A percentile compares a stretch with the other conserved stretches of the same genome.
phyloP scores from a whole-genome alignment of 2,113 vertebrate species.

The Strix uralensis region DNA sequence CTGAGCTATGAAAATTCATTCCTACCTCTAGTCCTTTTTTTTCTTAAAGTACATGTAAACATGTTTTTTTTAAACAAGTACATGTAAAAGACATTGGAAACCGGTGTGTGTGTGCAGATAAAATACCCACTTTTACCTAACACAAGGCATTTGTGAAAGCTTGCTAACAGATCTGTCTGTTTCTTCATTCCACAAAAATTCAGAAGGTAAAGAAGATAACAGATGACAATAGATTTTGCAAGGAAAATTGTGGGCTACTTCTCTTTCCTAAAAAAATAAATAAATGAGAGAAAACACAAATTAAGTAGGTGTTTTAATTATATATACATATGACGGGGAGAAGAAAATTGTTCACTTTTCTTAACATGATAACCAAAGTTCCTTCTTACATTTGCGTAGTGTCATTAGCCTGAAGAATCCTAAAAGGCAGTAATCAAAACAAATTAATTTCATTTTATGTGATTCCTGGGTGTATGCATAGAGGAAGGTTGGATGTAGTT shows the following conservation, averaged over 20 bases:
- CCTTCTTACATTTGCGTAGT: neutral
- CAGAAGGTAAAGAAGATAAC: neutral
- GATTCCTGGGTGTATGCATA: neutral
- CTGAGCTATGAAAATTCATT: neutral
- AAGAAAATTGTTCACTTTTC: neutral
- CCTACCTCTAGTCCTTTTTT: neutral
- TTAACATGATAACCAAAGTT: neutral
- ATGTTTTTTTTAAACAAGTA: neutral
- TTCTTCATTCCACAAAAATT: neutral
- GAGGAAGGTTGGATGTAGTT: neutral
- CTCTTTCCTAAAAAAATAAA: neutral
- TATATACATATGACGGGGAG: neutral
- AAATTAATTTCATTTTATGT: neutral
- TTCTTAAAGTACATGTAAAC: neutral
- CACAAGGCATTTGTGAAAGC: neutral
- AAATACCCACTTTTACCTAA: neutral
- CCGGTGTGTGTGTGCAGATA: neutral
- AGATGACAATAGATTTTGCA: neutral
- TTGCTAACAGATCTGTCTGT: neutral
- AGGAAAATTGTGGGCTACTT: neutral
- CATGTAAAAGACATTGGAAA: neutral
- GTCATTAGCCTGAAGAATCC: neutral
- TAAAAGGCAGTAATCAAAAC: neutral
- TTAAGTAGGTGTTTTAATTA: neutral
- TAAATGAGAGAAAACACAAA: neutral